Percentiles rank a stretch among this genome's conserved stretches.
Conservation (phyloP, 2,113 vertebrate species). For the Trachemys scripta region DNA sequence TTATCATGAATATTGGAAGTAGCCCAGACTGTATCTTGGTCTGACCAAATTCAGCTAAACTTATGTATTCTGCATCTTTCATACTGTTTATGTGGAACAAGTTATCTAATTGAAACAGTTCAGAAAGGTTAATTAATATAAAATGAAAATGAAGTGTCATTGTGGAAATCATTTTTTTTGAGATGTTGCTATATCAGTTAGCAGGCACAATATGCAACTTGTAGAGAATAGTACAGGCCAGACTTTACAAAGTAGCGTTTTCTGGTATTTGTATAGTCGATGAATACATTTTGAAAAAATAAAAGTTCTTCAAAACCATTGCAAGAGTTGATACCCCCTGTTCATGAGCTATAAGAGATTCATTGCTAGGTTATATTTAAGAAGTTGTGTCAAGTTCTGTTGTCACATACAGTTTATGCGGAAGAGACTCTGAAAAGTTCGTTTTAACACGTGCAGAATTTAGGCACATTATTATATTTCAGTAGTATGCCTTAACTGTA, state of each 20-base stretch:
- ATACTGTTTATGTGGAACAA: not conserved
- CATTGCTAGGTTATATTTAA: not conserved
- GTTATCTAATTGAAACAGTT: not conserved
- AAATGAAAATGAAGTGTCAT: not conserved
- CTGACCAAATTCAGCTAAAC: not conserved
- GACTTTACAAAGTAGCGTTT: not conserved
- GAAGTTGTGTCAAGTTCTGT: not conserved
- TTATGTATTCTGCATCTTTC: not conserved
- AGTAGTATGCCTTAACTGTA: not conserved
- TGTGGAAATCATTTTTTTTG: not conserved
- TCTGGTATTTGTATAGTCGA: not conserved
- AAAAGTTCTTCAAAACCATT: not conserved
- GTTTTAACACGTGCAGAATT: not conserved
- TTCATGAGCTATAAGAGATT: not conserved
- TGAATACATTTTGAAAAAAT: not conserved
- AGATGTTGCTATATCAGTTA: not conserved
- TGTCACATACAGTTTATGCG: not conserved
- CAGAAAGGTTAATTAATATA: not conserved
- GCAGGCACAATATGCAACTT: not conserved
- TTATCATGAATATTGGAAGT: not conserved
- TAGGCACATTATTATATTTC: not conserved
- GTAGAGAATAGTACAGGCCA: not conserved
- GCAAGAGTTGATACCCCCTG: not conserved
- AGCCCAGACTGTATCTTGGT: not conserved
- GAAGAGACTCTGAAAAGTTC: not conserved